Conservation (phyloP, 2,113 vertebrate species). For the rabbit (Oryctolagus cuniculus) region mOryCun1.1 NC_091443.1:79930001-79930500, state of each 20-base stretch:
- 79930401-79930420: not conserved
- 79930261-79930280: not conserved
- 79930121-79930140: slow-evolving; percentile 43
- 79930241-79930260: slow-evolving; percentile 10
- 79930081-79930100: too few relatives aligned
- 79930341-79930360: not conserved
- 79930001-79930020: too few relatives aligned
- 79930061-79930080: too few relatives aligned
- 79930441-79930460: not conserved
- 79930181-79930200: not conserved
- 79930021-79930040: too few relatives aligned
- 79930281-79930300: not conserved
- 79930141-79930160: not conserved
- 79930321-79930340: not conserved
- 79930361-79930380: not conserved
- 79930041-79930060: too few relatives aligned
- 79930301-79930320: not conserved
- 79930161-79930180: not conserved
- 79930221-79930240: not conserved
- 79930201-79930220: slow-evolving; percentile 6
- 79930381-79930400: not conserved
- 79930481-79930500: not conserved
- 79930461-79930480: not conserved
- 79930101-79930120: slow-evolving; percentile 15
- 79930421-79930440: slow-evolving; percentile 25